These are phyloP conservation scores for Agrotis segetum DNA, from an alignment of 2,888 invertebrate species.

Conservation along the genomic window DNA sequence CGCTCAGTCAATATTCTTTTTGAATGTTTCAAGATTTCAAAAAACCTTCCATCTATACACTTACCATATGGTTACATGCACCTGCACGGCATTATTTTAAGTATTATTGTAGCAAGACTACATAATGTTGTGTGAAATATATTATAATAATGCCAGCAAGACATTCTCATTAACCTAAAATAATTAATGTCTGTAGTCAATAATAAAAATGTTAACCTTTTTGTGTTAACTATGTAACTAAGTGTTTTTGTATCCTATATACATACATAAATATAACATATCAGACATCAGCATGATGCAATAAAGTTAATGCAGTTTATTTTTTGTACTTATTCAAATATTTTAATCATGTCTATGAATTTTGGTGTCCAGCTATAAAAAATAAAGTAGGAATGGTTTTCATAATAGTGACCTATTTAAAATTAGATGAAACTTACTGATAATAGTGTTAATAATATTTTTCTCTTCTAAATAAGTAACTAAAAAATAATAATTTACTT, in stretches of 20 bases:
- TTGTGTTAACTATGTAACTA: neutral
- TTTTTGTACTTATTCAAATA: neutral
- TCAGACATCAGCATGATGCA: conserved; percentile 18
- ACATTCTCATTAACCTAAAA: neutral
- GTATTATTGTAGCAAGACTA: neutral
- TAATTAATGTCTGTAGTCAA: neutral
- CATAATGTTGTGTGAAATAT: neutral
- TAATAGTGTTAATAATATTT: too few species aligned
- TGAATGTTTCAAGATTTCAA: neutral
- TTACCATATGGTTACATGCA: conserved; percentile 28
- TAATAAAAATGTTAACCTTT: neutral
- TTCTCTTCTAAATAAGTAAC: too few species aligned
- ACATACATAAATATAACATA: neutral
- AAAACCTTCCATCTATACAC: neutral
- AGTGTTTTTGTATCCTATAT: neutral
- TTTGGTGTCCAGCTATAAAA: too few species aligned
- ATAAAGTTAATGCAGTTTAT: conserved; percentile 3
- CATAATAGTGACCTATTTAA: too few species aligned
- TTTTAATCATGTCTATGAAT: too few species aligned
- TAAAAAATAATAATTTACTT: too few species aligned
- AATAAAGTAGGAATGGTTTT: too few species aligned
- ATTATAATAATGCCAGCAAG: neutral
- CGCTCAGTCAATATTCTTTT: neutral
- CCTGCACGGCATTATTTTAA: conserved; percentile 3
- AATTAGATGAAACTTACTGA: too few species aligned